A percentile compares a stretch with the other conserved stretches of the same genome.
These are phyloP conservation scores for Molanna angustata DNA, from an alignment of 2,888 invertebrate genomes.

Conservation along the genomic window DNA sequence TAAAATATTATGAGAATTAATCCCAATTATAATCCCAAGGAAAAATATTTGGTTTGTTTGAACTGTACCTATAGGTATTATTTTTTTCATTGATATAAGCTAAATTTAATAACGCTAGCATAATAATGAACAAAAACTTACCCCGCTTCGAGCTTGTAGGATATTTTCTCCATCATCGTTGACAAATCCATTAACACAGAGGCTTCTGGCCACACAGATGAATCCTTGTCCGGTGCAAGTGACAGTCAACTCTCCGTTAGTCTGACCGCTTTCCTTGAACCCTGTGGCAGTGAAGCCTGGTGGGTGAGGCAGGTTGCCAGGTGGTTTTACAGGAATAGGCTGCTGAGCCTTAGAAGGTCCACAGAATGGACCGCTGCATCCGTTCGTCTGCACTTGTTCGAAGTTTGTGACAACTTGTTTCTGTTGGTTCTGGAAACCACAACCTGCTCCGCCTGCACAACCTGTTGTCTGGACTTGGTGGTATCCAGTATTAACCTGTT, in stretches of 20 bases:
- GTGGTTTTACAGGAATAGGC: conserved; percentile 42
- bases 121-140: conserved; percentile 5
- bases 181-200: conserved; percentile 61
- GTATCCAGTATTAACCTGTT: conserved; percentile 7
- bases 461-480: conserved; percentile 9
- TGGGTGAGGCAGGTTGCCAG: conserved; percentile 21
- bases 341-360: conserved; percentile 41
- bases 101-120: too few species aligned
- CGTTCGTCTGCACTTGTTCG: conserved; percentile 9
- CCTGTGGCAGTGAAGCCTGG: conserved; percentile 21
- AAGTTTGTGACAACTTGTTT: conserved; percentile 11
- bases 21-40: too few species aligned
- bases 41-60: too few species aligned
- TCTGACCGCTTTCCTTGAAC: conserved; percentile 40
- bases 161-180: conserved; percentile 50
- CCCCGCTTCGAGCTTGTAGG: conserved; percentile 47
- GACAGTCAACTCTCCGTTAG: conserved; percentile 47
- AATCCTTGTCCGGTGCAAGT: conserved; percentile 58
- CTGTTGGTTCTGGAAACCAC: conserved; percentile 5
- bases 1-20: too few species aligned
- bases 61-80: background rate
- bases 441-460: conserved; percentile 4
- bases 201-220: conserved; percentile 58
- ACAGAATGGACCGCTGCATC: conserved; percentile 26
- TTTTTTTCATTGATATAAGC: background rate